phyloP scores from a whole-genome alignment of 2,888 invertebrate genomes.

The Charanyca ferruginea region DNA sequence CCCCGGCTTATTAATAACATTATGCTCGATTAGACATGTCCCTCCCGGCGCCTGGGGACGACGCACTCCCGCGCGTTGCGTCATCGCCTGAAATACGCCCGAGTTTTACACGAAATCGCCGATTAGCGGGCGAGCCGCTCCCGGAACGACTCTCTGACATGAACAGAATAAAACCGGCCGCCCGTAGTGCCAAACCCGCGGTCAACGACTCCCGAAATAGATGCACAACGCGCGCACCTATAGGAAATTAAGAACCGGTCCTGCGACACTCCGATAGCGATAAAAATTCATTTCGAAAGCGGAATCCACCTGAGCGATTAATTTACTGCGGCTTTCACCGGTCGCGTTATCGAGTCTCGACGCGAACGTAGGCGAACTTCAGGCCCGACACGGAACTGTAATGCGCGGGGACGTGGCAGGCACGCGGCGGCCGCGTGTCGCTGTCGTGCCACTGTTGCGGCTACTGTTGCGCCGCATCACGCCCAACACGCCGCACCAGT shows the following conservation, averaged over 20 bases:
- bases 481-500: not conserved
- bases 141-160: conserved; percentile 71
- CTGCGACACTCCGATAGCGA: conserved; percentile 81
- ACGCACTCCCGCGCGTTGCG: conserved; percentile 75
- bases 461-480: not conserved
- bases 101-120: conserved; percentile 69
- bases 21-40: conserved; percentile 77
- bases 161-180: conserved; percentile 79
- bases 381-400: conserved; percentile 35
- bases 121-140: conserved; percentile 66
- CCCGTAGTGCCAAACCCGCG: conserved; percentile 83
- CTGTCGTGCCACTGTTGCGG: conserved; percentile 5
- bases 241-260: conserved; percentile 88
- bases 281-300: conserved; percentile 89
- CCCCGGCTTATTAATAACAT: conserved; percentile 82
- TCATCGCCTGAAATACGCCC: conserved; percentile 82
- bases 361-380: conserved; percentile 56
- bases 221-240: conserved; percentile 85
- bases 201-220: conserved; percentile 91
- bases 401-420: conserved; percentile 28
- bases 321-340: conserved; percentile 85
- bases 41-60: conserved; percentile 76
- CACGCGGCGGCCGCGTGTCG: conserved; percentile 40
- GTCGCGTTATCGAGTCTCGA: conserved; percentile 67
- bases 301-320: conserved; percentile 86